phyloP scores from a whole-genome alignment of 2,113 vertebrate genomes.

The Tonatia bakeri region DNA sequence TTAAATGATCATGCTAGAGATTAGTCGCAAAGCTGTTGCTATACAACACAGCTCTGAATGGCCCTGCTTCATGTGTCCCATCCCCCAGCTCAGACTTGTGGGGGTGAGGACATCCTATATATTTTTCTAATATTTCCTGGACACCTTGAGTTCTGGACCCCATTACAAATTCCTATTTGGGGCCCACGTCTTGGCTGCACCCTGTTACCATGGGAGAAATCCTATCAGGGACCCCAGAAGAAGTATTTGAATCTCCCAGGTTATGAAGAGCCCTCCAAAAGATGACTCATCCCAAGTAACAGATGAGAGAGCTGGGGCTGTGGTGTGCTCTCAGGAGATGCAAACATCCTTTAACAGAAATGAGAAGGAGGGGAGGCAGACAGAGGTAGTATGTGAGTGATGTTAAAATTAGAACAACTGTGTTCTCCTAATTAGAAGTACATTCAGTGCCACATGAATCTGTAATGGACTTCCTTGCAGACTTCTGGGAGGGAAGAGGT shows the following conservation, averaged over 20 bases:
- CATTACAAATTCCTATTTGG: too few species aligned
- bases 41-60: too few species aligned
- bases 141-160: too few species aligned
- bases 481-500: not conserved
- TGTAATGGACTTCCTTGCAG: slow-evolving; percentile 21
- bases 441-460: not conserved
- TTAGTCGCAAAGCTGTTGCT: too few species aligned
- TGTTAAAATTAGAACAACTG: slow-evolving; percentile 62
- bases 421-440: slow-evolving; percentile 54
- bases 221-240: not conserved
- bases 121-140: too few species aligned
- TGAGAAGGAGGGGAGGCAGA: not conserved
- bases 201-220: too few species aligned
- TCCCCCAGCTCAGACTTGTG: too few species aligned
- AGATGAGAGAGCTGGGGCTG: not conserved
- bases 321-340: not conserved
- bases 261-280: not conserved
- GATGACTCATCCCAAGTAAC: slow-evolving; percentile 55
- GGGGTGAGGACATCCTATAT: too few species aligned
- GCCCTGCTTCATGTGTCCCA: too few species aligned
- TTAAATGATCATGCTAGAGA: too few species aligned
- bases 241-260: not conserved
- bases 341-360: slow-evolving; percentile 21
- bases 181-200: too few species aligned
- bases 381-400: not conserved